A percentile compares a stretch with the other conserved stretches of the same genome.
Conservation (phyloP, 1,140 invertebrate species). For the Neodiprion fabricii region DNA sequence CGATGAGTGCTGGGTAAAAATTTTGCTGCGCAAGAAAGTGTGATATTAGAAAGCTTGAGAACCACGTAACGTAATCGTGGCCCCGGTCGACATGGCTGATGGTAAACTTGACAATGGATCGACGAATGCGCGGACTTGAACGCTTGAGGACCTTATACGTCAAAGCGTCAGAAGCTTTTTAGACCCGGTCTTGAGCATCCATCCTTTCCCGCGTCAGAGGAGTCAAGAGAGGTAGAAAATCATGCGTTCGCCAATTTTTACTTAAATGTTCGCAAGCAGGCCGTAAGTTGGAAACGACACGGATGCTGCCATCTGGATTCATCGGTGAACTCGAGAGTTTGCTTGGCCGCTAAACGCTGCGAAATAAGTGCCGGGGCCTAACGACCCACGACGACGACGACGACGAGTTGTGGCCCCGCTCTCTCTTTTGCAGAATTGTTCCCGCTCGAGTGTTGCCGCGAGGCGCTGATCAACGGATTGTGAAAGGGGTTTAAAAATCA, state of each 20-base stretch:
- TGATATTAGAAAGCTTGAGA: slow-evolving; percentile 6
- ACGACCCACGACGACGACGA: neutral
- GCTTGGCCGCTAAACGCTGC: too few relatives aligned
- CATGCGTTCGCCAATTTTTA: too few relatives aligned
- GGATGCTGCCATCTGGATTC: too few relatives aligned
- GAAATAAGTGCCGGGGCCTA: neutral
- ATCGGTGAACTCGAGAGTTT: too few relatives aligned
- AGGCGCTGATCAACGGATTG: too few relatives aligned
- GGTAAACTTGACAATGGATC: slow-evolving; percentile 55
- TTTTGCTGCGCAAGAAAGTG: neutral
- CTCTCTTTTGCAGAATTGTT: neutral
- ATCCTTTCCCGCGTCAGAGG: too few relatives aligned
- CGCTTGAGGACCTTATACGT: slow-evolving; percentile 12
- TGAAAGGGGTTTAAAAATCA: too few relatives aligned
- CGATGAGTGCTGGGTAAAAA: neutral
- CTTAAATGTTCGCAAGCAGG: too few relatives aligned
- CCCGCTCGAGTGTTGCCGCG: too few relatives aligned
- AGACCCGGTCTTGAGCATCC: too few relatives aligned
- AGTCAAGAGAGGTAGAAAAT: too few relatives aligned
- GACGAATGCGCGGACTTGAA: slow-evolving; percentile 46
- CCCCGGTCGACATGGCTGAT: neutral
- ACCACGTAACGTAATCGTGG: neutral
- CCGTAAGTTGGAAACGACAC: too few relatives aligned
- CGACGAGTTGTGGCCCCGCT: neutral
- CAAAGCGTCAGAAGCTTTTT: neutral